Base-by-base conservation (phyloP, 2,113 vertebrate genomes). In the Anarrhichthys ocellatus region DNA sequence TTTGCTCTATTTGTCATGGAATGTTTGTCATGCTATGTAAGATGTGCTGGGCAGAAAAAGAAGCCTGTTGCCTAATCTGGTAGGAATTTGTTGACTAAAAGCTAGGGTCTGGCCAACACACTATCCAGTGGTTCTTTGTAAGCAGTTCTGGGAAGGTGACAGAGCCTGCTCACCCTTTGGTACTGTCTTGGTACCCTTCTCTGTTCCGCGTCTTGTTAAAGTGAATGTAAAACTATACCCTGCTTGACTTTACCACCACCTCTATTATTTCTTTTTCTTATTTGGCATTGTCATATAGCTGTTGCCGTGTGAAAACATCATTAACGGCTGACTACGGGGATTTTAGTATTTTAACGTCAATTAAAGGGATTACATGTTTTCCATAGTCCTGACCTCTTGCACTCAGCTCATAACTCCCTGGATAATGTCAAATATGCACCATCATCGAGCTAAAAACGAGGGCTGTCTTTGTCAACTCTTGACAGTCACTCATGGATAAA, bases 11-110 rank as follows among this genome's bases (percentile, higher is more conserved):
- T 93, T 93, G 87, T 92, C 88, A 91, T 82, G 92, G 82, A 89
- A 89, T 90, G 80, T 91, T 92, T 90, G 81, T 84, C 78, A 83
- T 82, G 91, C 84, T 92, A 93, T 94, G 91, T 85, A 89, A 92
- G 86, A 91, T 90, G 88, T 77, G 73, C 91, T 84, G 90, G 78
- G 76, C 86, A 92, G 92, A 93, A 89, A 87, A 80, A 81, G 75
- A 77, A 80, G 87, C 87, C 87, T 89, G 89, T 93, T 94, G 89
- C 88, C 88, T 94, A 93, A 94, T 94, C 88, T 91, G 85, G 59
- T 38, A 91, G 93, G 93, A 94, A 94, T 94, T 91, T 94, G 88
- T 93, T 92, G 78, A 92, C 84, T 85, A 87, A 90, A 93, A 90
- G 83, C 81, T 70, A 85, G 58, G 73, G 75, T 52, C 88, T 78